A percentile compares a stretch with the other conserved stretches of the same genome.
Conservation (phyloP, 2,113 vertebrate genomes). For the Oreochromis tanganicae region DNA sequence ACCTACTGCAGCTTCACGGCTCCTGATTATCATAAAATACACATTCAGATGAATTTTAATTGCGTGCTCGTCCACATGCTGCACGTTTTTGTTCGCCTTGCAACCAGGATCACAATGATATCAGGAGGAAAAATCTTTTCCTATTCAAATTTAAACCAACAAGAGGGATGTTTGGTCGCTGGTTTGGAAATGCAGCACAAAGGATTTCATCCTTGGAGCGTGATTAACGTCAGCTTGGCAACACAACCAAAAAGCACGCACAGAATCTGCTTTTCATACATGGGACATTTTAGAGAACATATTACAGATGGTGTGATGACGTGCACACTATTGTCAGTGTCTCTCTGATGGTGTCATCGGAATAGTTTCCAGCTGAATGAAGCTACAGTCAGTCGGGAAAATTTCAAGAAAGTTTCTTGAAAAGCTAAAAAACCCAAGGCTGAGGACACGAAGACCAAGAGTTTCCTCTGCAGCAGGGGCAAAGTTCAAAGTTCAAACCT, state of each 20-base stretch:
- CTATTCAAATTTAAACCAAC: background rate
- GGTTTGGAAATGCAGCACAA: background rate
- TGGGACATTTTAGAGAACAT: background rate
- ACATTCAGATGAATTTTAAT: background rate
- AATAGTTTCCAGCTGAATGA: background rate
- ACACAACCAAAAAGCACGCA: background rate
- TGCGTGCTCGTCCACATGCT: background rate
- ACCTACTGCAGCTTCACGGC: background rate
- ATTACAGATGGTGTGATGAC: background rate
- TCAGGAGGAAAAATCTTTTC: background rate
- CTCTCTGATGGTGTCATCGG: background rate
- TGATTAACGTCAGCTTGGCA: background rate
- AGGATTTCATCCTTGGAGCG: background rate
- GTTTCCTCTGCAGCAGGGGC: background rate
- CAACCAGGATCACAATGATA: background rate
- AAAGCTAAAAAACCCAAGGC: background rate
- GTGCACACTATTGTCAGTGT: background rate
- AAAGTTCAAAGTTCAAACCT: background rate
- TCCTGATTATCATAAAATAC: background rate
- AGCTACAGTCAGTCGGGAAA: background rate
- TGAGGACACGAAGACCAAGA: background rate
- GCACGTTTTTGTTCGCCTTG: background rate
- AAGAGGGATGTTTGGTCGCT: rapidly evolving
- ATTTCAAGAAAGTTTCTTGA: background rate
- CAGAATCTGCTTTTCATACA: background rate